A percentile compares a stretch with the other conserved stretches of the same genome.
Conservation (phyloP, 2,113 vertebrate species). For the Lathamus discolor region DNA sequence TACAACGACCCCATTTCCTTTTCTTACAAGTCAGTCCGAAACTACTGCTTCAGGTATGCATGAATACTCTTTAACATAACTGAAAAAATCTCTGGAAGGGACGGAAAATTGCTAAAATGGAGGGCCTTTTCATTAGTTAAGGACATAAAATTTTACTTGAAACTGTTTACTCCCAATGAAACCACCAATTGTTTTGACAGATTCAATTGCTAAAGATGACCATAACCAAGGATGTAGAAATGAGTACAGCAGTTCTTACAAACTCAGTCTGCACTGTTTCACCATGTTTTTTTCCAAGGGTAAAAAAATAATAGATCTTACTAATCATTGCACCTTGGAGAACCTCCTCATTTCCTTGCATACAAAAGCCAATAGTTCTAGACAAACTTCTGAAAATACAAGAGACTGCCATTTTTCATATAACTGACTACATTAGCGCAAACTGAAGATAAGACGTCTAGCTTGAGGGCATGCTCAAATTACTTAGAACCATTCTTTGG, state of each 20-base stretch:
- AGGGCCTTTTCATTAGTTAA: neutral
- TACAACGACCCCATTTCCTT: neutral
- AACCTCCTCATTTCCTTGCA: neutral
- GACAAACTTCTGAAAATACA: neutral
- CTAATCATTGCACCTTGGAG: neutral
- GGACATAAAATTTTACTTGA: neutral
- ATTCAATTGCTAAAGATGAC: neutral
- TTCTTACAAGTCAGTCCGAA: neutral
- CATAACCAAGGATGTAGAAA: neutral
- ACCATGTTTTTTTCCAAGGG: neutral
- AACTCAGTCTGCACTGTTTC: neutral
- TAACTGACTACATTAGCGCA: neutral
- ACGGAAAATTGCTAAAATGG: neutral
- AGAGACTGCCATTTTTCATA: neutral
- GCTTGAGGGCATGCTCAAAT: neutral
- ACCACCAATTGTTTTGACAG: neutral
- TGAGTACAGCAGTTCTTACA: neutral
- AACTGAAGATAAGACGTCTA: neutral
- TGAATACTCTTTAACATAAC: neutral
- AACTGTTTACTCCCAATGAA: neutral
- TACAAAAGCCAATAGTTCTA: neutral
- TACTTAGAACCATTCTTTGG: neutral
- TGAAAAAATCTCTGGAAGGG: neutral
- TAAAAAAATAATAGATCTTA: neutral
- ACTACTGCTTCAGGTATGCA: conserved; percentile 46